Percentiles rank a stretch among this genome's conserved stretches.
These are phyloP conservation scores for Drosophila nr. perissopoda DNA, from an alignment of 2,888 invertebrate species.

Conservation along the genomic window DNA sequence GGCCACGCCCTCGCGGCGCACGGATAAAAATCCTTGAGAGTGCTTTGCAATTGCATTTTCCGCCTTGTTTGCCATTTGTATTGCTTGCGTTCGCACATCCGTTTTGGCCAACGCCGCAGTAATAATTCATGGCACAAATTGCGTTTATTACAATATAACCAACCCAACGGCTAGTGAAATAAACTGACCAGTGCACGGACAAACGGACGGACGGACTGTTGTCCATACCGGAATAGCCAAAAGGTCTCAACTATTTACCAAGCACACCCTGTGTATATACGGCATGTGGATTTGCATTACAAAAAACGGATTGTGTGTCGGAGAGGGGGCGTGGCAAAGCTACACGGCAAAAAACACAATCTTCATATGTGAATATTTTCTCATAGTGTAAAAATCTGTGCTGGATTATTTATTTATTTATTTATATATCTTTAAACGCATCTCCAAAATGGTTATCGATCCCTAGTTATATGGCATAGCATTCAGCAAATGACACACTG, in stretches of 20 bases:
- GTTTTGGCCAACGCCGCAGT: conserved; percentile 71
- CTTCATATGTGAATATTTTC: neutral
- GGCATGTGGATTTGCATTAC: conserved; percentile 66
- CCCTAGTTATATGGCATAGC: neutral
- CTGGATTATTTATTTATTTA: neutral
- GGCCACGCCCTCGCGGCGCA: neutral
- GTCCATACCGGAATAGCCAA: conserved; percentile 20
- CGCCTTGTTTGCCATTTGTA: conserved; percentile 52
- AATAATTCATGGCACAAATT: conserved; percentile 81
- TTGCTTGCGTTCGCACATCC: conserved; percentile 63
- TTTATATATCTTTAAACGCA: neutral
- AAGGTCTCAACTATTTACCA: conserved; percentile 17
- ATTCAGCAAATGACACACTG: neutral
- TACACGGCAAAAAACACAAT: neutral
- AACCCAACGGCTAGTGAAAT: conserved; percentile 30
- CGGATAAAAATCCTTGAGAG: conserved; percentile 29
- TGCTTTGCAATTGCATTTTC: conserved; percentile 17
- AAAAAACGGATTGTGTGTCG: conserved; percentile 1
- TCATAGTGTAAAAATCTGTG: accelerated
- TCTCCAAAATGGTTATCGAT: accelerated
- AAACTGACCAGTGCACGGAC: conserved; percentile 16
- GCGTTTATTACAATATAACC: conserved; percentile 79
- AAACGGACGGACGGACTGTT: neutral
- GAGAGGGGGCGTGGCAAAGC: neutral
- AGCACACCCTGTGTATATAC: conserved; percentile 9